These are phyloP conservation scores for Parnassius smintheus DNA, from an alignment of 2,888 invertebrate species.

Conservation along the genomic window DNA sequence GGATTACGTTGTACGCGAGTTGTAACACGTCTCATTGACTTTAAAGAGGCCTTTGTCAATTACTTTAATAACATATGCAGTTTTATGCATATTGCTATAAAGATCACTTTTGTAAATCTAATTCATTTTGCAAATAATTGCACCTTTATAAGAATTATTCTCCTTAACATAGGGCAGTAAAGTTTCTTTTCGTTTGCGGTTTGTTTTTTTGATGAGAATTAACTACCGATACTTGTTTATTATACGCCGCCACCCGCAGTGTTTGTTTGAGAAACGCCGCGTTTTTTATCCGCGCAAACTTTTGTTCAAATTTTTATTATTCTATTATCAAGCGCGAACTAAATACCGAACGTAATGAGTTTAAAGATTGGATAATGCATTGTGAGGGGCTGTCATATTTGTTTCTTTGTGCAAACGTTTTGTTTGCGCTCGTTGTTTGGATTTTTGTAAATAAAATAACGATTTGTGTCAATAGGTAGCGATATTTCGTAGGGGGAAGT, in stretches of 20 bases:
- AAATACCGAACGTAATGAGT: slow-evolving; percentile 58
- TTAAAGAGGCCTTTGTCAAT: slow-evolving; percentile 24
- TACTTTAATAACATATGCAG: slow-evolving; percentile 1
- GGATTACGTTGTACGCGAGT: slow-evolving; percentile 24
- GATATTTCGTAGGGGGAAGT: background rate
- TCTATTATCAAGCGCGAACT: slow-evolving; percentile 45
- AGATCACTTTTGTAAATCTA: slow-evolving; percentile 1
- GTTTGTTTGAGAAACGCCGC: slow-evolving; percentile 51
- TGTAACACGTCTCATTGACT: slow-evolving; percentile 32
- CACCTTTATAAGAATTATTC: background rate
- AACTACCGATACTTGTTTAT: slow-evolving; percentile 30
- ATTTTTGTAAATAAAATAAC: slow-evolving; percentile 19
- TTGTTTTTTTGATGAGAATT: slow-evolving; percentile 9
- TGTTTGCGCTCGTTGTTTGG: slow-evolving; percentile 28
- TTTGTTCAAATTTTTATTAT: slow-evolving; percentile 46
- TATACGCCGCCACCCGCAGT: slow-evolving; percentile 51
- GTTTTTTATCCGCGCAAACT: slow-evolving; percentile 37
- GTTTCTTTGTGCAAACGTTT: slow-evolving; percentile 30
- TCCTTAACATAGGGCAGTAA: background rate
- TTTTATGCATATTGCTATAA: background rate
- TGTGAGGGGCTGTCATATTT: slow-evolving; percentile 40
- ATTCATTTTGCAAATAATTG: slow-evolving; percentile 2
- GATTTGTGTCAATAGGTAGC: slow-evolving; percentile 15
- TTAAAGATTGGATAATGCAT: slow-evolving; percentile 58
- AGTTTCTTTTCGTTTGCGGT: slow-evolving; percentile 3